Evolutionary conservation across 2,797 vertebrate genomes (phyloP).

Genomic region (Mastacembelus armatus): DNA sequence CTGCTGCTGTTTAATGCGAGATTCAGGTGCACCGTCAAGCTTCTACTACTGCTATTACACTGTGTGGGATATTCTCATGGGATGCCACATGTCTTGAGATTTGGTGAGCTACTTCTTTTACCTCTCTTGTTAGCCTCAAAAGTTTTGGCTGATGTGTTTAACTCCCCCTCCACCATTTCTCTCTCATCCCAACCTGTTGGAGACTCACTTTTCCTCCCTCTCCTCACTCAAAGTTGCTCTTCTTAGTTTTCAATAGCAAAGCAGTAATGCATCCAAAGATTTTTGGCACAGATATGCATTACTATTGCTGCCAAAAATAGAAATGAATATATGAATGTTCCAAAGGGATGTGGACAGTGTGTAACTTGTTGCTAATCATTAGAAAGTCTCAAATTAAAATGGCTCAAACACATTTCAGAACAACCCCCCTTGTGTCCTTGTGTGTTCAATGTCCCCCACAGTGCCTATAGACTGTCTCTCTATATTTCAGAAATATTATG

Average conservation of each 20-base stretch:
- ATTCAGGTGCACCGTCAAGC: constrained; percentile 88
- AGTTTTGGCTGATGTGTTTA: constrained; percentile 43
- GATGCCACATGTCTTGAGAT: constrained; percentile 98
- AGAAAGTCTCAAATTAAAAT: constrained; percentile 21
- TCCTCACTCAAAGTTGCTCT: constrained; percentile 14
- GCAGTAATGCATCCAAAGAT: not conserved
- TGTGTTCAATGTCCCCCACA: not conserved
- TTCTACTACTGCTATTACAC: constrained; percentile 90
- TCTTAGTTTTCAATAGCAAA: not conserved
- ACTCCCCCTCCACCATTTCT: constrained; percentile 4
- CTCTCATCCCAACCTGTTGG: constrained; percentile 37
- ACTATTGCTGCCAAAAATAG: constrained; percentile 6
- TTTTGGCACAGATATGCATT: constrained; percentile 13
- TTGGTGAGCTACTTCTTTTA: constrained; percentile 88
- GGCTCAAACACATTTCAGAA: not conserved
- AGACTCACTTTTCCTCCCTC: constrained; percentile 11
- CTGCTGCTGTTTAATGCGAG: constrained; percentile 88
- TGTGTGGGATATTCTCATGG: constrained; percentile 94
- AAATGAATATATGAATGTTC: not conserved
- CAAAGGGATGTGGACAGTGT: not conserved
- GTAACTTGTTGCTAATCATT: constrained; percentile 49
- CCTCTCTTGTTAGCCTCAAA: constrained; percentile 15
- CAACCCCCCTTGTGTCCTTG: too few relatives aligned
- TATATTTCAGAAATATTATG: too few relatives aligned
- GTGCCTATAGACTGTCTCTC: too few relatives aligned